A percentile compares a stretch with the other conserved stretches of the same genome.
Conservation (phyloP, 2,113 vertebrate genomes). For the Thermophis baileyi region DNA sequence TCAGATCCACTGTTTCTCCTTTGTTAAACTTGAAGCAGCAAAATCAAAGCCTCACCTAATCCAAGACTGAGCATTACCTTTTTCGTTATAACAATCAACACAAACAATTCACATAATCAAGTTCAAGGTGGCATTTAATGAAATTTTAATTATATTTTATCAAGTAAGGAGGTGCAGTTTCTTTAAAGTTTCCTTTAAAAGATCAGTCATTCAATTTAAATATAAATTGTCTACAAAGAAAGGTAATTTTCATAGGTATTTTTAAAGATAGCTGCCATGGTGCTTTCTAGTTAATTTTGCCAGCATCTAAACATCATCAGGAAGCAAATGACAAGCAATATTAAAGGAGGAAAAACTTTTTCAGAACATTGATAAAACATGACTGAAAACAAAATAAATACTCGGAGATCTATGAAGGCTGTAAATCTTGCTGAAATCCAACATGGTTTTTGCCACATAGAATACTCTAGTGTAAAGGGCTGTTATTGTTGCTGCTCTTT, state of each 20-base stretch:
- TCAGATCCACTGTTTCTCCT: slow-evolving; percentile 4
- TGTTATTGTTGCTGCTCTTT: neutral
- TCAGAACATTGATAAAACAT: slow-evolving; percentile 23
- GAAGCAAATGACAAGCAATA: slow-evolving; percentile 9
- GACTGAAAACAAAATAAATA: slow-evolving; percentile 8
- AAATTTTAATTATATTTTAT: neutral
- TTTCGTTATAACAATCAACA: slow-evolving; percentile 9
- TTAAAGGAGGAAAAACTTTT: neutral
- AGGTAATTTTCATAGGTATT: slow-evolving; percentile 3
- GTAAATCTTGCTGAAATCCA: neutral
- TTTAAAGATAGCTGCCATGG: slow-evolving; percentile 30
- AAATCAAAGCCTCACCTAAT: neutral
- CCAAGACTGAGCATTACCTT: neutral
- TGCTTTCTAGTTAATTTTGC: slow-evolving; percentile 11
- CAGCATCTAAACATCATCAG: slow-evolving; percentile 4
- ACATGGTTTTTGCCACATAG: slow-evolving; percentile 6
- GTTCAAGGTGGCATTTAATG: neutral
- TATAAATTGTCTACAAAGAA: neutral
- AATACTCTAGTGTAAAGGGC: neutral
- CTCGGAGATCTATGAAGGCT: slow-evolving; percentile 11
- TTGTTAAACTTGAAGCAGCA: slow-evolving; percentile 2
- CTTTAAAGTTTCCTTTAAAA: neutral
- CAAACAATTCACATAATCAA: slow-evolving; percentile 14
- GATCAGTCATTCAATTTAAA: neutral
- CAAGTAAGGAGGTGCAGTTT: neutral